Evolutionary conservation across 2,113 vertebrate genomes (phyloP).

Genomic region (Solea solea): DNA sequence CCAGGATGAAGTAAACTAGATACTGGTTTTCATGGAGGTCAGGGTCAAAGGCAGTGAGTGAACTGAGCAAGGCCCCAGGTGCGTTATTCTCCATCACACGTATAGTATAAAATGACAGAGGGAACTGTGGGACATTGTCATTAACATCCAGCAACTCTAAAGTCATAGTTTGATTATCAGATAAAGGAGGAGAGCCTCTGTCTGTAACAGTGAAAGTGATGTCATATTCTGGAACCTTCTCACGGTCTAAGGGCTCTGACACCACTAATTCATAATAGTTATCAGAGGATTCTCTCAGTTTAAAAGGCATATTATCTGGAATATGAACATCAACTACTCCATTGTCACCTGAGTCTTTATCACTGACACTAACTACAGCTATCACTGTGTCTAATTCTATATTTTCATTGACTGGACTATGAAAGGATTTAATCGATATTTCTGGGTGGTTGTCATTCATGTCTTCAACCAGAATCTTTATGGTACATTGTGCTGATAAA

Average conservation of each 20-base stretch:
- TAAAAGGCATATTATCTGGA: slow-evolving; percentile 59
- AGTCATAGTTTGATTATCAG: slow-evolving; percentile 72
- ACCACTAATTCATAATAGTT: slow-evolving; percentile 73
- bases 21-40: slow-evolving; percentile 83
- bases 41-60: slow-evolving; percentile 70
- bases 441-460: slow-evolving; percentile 80
- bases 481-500: slow-evolving; percentile 73
- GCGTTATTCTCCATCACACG: slow-evolving; percentile 78
- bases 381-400: slow-evolving; percentile 66
- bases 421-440: slow-evolving; percentile 80
- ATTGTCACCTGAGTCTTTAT: slow-evolving; percentile 73
- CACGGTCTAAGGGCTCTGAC: slow-evolving; percentile 69
- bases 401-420: slow-evolving; percentile 73
- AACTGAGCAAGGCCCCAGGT: slow-evolving; percentile 68
- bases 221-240: slow-evolving; percentile 71
- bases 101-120: slow-evolving; percentile 59
- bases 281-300: slow-evolving; percentile 64
- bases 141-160: slow-evolving; percentile 74
- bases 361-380: slow-evolving; percentile 70
- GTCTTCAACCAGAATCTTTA: slow-evolving; percentile 77
- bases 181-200: slow-evolving; percentile 72
- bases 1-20: slow-evolving; percentile 85
- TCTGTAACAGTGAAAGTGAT: slow-evolving; percentile 69
- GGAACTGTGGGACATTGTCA: slow-evolving; percentile 71
- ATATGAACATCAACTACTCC: slow-evolving; percentile 66